Base-by-base conservation (phyloP, 2,797 vertebrate species). In the Catharus ustulatus region DNA sequence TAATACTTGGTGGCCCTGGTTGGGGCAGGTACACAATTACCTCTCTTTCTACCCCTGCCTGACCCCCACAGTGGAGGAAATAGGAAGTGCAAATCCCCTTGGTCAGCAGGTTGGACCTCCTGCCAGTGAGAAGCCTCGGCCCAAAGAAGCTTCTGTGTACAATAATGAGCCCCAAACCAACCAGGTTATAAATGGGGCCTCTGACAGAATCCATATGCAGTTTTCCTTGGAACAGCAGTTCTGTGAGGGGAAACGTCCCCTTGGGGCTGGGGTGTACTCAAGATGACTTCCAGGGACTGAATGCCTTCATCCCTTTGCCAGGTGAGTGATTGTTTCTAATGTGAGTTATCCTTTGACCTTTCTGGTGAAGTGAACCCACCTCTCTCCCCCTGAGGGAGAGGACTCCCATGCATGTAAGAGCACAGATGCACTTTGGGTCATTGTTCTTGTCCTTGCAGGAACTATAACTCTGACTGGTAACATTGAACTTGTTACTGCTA, bases 81-180 rank as follows among this genome's bases (percentile, higher is more conserved):
- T 29, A n/a, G 30, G 30, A 59, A 68, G 6, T 9, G 3, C 8
- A 83, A n/a, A n/a, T 69, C 6, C 3, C 5, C 36, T 34, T 11
- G 8, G 14, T 45, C 49, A n/a, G 29, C 5, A 69, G 20, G 19
- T 8, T 76, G 36, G 13, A 49, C 3, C 6, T 32, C 9, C 43
- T 11, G 21, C 4, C 57, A 22, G 7, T 22, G n/a, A 51, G n/a
- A 38, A 8, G 8, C 14, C 14, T 58, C 0, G 0, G 5, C 12
- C 43, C 45, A 64, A 21, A 58, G 38, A 34, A 26, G 4, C 40
- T 77, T 64, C 38, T 2, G 7, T 30, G 17, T 34, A 19, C 9
- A 6, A 55, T 6, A 48, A 58, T 0, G 3, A 64, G 2, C 29
- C 4, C 15, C 17, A 45, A 63, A 34, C 5, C 4, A 17, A 40